phyloP scores from a whole-genome alignment of 2,113 vertebrate species.

The Aptenodytes forsteri region DNA sequence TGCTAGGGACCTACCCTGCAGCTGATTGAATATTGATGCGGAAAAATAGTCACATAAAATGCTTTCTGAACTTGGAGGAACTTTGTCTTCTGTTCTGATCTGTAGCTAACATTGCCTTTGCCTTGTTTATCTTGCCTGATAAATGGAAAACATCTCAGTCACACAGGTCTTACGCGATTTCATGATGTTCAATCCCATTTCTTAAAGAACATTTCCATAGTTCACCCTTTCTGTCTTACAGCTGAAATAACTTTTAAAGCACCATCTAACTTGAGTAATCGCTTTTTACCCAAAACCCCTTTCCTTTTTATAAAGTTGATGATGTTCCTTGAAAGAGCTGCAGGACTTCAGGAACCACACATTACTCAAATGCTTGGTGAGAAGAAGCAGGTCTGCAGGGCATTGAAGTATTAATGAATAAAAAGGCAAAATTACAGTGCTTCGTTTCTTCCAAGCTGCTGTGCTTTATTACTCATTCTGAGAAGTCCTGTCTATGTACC shows the following conservation, averaged over 20 bases:
- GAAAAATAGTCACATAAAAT: background rate
- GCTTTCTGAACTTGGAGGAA: background rate
- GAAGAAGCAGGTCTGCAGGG: background rate
- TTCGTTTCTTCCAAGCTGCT: background rate
- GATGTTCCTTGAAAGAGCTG: background rate
- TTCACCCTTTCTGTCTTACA: background rate
- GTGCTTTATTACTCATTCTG: background rate
- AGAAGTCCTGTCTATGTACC: background rate
- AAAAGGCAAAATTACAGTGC: slow-evolving; percentile 1
- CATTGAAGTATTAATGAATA: slow-evolving; percentile 2
- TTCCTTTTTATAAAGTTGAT: background rate
- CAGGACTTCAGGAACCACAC: background rate
- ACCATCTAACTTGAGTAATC: background rate
- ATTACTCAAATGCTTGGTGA: slow-evolving; percentile 13
- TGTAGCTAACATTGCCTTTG: background rate
- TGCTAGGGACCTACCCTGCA: background rate
- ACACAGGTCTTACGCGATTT: background rate
- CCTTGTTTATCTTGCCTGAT: background rate
- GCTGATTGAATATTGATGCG: background rate
- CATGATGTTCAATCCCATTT: background rate
- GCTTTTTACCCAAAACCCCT: background rate
- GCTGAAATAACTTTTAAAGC: slow-evolving; percentile 19
- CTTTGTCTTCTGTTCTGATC: background rate
- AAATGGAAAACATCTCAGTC: background rate
- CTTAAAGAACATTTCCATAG: background rate